These are phyloP conservation scores for Oxytorus armatus DNA, from an alignment of 2,888 invertebrate genomes.

Conservation along the genomic window DNA sequence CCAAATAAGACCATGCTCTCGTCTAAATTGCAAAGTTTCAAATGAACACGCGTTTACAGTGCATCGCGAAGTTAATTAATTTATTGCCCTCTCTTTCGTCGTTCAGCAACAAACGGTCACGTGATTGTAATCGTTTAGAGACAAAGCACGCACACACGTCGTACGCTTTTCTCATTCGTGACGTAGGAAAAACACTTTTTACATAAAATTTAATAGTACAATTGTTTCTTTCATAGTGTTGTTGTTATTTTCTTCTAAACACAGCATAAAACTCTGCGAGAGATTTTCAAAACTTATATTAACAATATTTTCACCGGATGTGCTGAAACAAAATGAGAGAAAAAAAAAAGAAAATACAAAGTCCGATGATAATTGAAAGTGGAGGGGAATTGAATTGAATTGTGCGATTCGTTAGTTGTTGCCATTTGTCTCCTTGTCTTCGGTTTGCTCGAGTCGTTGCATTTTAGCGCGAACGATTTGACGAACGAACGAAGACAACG, in stretches of 20 bases:
- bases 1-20: slow-evolving; percentile 3
- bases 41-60: slow-evolving; percentile 27
- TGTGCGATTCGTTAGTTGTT: too few relatives aligned
- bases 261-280: neutral
- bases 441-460: neutral
- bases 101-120: slow-evolving; percentile 51
- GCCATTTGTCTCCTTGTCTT: too few relatives aligned
- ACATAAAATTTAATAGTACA: neutral
- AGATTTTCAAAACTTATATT: neutral
- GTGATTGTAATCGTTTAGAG: slow-evolving; percentile 55
- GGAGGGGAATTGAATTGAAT: slow-evolving; percentile 5
- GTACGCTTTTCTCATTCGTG: slow-evolving; percentile 39
- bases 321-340: slow-evolving; percentile 8
- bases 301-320: slow-evolving; percentile 42
- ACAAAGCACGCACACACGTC: too few relatives aligned
- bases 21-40: slow-evolving; percentile 31
- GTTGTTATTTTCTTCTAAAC: neutral
- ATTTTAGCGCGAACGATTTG: slow-evolving; percentile 19
- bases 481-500: neutral
- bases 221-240: neutral
- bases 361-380: slow-evolving; percentile 14
- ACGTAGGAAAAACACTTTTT: slow-evolving; percentile 10
- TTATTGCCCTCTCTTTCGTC: slow-evolving; percentile 46
- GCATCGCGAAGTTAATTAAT: slow-evolving; percentile 42
- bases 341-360: slow-evolving; percentile 13